phyloP scores from a whole-genome alignment of 2,797 vertebrate genomes.

The Gymnoscopelus braueri region DNA sequence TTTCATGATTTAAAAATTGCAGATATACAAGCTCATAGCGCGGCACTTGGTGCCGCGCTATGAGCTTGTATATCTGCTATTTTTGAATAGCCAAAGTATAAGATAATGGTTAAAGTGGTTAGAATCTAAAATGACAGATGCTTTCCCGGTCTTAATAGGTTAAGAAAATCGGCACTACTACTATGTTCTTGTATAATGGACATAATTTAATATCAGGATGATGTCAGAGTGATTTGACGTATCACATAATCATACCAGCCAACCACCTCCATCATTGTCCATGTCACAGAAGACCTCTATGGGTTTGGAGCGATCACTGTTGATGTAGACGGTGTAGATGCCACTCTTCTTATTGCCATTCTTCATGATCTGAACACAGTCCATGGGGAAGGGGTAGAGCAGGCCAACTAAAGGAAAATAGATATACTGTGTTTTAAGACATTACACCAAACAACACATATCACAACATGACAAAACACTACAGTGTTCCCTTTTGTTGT shows the following conservation, averaged over 20 bases:
- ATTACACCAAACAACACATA: not conserved
- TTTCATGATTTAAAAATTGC: too few relatives aligned
- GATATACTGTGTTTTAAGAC: not conserved
- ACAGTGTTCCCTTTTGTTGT: too few relatives aligned
- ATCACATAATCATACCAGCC: constrained; percentile 76
- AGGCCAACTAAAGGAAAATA: constrained; percentile 69
- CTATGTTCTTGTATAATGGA: not conserved
- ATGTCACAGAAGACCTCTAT: constrained; percentile 89
- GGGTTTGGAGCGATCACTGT: constrained; percentile 71
- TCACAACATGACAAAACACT: not conserved
- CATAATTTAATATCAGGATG: not conserved
- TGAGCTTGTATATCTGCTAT: too few relatives aligned
- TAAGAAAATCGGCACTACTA: too few relatives aligned
- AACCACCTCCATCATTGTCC: constrained; percentile 88
- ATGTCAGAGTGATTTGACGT: not conserved
- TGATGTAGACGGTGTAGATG: constrained; percentile 84
- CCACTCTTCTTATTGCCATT: constrained; percentile 80
- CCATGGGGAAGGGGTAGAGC: constrained; percentile 80
- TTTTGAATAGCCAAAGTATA: too few relatives aligned
- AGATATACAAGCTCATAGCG: too few relatives aligned
- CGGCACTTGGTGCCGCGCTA: too few relatives aligned
- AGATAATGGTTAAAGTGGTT: too few relatives aligned
- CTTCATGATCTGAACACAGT: constrained; percentile 86
- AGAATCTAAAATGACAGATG: too few relatives aligned
- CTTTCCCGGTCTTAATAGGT: too few relatives aligned